Evolutionary conservation across 1,140 invertebrate genomes (phyloP), one percentile per base, ranked within the genome.

Genomic region (Battus philenor): DNA sequence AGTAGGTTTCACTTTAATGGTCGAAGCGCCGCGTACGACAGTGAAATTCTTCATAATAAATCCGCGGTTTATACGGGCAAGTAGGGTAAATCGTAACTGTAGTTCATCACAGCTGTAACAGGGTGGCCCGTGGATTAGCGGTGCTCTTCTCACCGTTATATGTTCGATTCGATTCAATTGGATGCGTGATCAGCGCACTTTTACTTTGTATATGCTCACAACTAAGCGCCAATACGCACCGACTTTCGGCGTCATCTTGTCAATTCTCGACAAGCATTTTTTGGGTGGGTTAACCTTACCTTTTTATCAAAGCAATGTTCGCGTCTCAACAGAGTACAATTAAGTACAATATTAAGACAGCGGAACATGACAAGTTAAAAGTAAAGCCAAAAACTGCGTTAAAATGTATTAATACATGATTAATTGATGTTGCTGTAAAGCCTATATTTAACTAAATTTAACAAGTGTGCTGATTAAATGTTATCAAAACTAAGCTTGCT

Each of bases 31-130:
- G 36, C 36, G 11, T 36, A 47, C 26, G 26, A 49, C 48, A 53
- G 26, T 57, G 33, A 36, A 36, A 36, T 36, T 36, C 33, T 20
- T 36, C 33, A 36, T 41, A 36, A 47, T 44, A 48, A 41, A 45
- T 32, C 50, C 8, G 17, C 38, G 44, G 26, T 49, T 47, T 27
- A 50, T 54, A 38, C 49, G 39, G 20, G 49, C 47, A 65, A 65
- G 64, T 64, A 49, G 64, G 60, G 48, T 58, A 62, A 44, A 47
- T 48, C 9, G 49, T 64, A 64, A 58, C 51, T 54, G 59, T 65
- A 62, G 32, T 20, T 20, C 55, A 10, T 27, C 26, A 12, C 15
- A 33, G 17, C 22, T 43, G 50, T 47, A 56, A 9, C 36, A 59
- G 49, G 59, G 50, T 53, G 45, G 51, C 18, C 32, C 39, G 54